A percentile compares a stretch with the other conserved stretches of the same genome.
Evolutionary conservation across 2,113 vertebrate species (phyloP).

Genomic region (Thinocorus orbignyianus): DNA sequence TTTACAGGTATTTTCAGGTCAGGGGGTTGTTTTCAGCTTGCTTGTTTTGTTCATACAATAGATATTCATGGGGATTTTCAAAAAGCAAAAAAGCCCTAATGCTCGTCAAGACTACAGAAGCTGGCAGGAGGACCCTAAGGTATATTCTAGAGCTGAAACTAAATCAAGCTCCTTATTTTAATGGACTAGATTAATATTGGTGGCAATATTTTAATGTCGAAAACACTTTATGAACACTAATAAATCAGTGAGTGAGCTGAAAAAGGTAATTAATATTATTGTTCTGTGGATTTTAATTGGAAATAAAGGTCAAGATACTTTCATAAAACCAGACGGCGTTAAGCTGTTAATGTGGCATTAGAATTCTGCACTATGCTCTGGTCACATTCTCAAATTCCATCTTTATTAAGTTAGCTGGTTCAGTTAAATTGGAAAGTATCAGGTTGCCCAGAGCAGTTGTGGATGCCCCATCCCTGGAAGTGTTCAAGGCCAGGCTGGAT

Average conservation of each 20-base stretch:
- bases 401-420: not conserved
- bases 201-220: not conserved
- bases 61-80: not conserved
- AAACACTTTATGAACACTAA: not conserved
- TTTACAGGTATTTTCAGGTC: not conserved
- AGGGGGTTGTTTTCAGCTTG: not conserved
- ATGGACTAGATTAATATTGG: conserved; percentile 13
- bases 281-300: conserved; percentile 8
- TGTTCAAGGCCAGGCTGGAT: not conserved
- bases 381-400: not conserved
- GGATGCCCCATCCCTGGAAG: not conserved
- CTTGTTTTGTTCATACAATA: not conserved
- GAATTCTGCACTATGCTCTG: not conserved
- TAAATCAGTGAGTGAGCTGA: conserved; percentile 5
- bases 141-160: not conserved
- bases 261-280: conserved; percentile 1
- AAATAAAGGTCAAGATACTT: conserved; percentile 10
- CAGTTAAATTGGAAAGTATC: not conserved
- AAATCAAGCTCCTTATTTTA: not conserved
- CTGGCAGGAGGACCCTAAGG: not conserved
- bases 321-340: not conserved
- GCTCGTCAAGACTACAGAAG: not conserved
- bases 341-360: not conserved
- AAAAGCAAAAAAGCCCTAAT: not conserved
- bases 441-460: not conserved